Evolutionary conservation across 2,113 vertebrate genomes (phyloP).

Genomic region (Semnornis frantzii): DNA sequence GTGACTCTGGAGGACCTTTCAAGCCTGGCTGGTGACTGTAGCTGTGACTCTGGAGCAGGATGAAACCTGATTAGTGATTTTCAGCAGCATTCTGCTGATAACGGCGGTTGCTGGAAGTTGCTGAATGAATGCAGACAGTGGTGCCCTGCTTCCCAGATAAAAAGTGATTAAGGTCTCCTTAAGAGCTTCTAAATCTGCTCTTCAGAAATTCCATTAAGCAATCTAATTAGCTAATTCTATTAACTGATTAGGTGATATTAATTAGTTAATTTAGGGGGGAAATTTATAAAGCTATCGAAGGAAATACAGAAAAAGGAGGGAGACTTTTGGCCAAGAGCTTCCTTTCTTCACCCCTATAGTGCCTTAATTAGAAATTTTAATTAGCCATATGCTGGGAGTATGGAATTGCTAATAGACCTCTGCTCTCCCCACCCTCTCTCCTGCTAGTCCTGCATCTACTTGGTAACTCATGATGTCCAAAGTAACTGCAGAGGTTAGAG

Average conservation of each 20-base stretch:
- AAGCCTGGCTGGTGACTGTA: neutral
- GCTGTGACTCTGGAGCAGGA: neutral
- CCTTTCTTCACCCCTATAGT: constrained; percentile 53
- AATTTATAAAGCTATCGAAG: constrained; percentile 60
- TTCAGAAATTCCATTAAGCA: constrained; percentile 72
- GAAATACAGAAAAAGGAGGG: constrained; percentile 60
- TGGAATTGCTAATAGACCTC: neutral
- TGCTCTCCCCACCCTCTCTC: neutral
- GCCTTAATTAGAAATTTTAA: constrained; percentile 69
- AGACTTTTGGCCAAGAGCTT: constrained; percentile 40
- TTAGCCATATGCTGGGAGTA: constrained; percentile 61
- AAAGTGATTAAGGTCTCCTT: constrained; percentile 73
- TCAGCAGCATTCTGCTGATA: constrained; percentile 33
- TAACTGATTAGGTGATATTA: constrained; percentile 76
- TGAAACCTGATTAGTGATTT: constrained; percentile 1
- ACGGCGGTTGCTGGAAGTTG: neutral
- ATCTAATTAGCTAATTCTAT: constrained; percentile 77
- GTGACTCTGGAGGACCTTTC: neutral
- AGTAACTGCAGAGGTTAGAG: neutral
- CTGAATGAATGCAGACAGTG: constrained; percentile 15
- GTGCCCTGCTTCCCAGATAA: constrained; percentile 46
- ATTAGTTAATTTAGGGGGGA: constrained; percentile 68
- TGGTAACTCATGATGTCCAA: constrained; percentile 23
- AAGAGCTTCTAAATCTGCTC: constrained; percentile 69
- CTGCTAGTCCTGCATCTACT: neutral